Evolutionary conservation across 2,888 invertebrate species (phyloP).

Genomic region (Biston stratarius): DNA sequence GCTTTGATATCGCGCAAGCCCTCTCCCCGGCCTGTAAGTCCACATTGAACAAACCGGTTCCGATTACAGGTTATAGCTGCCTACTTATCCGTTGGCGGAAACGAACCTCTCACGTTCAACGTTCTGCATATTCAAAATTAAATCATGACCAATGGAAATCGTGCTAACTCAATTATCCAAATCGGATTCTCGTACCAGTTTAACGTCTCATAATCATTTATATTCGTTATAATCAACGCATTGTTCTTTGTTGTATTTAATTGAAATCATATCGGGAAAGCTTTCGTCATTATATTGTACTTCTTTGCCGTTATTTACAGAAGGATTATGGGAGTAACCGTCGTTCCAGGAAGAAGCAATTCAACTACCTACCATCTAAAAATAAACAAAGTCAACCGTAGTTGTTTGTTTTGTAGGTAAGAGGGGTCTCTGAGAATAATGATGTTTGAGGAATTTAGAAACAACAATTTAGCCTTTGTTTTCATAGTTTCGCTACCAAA

Average conservation of each 20-base stretch:
- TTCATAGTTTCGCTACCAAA: slow-evolving; percentile 50
- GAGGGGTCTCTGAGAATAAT: slow-evolving; percentile 72
- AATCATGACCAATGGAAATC: slow-evolving; percentile 43
- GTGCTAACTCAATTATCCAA: slow-evolving; percentile 38
- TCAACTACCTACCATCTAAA: slow-evolving; percentile 75
- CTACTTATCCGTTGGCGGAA: slow-evolving; percentile 84
- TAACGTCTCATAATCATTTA: slow-evolving; percentile 15
- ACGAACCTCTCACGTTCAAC: slow-evolving; percentile 74
- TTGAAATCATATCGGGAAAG: slow-evolving; percentile 39
- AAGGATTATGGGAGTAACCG: slow-evolving; percentile 75
- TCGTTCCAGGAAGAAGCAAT: slow-evolving; percentile 78
- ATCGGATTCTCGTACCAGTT: slow-evolving; percentile 21
- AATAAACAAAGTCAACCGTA: slow-evolving; percentile 78
- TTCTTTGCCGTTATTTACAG: slow-evolving; percentile 65
- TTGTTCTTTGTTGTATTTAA: slow-evolving; percentile 31
- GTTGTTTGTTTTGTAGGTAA: slow-evolving; percentile 78
- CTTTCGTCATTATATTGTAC: slow-evolving; percentile 45
- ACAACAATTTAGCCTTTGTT: slow-evolving; percentile 57
- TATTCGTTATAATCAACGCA: slow-evolving; percentile 10
- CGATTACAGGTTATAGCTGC: slow-evolving; percentile 84
- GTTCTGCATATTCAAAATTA: slow-evolving; percentile 66
- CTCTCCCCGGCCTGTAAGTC: slow-evolving; percentile 80
- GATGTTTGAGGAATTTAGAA: slow-evolving; percentile 73
- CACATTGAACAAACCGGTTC: slow-evolving; percentile 84
- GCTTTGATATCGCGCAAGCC: slow-evolving; percentile 83